phyloP scores from a whole-genome alignment of 1,140 invertebrate species.

The Bombus picipes region DNA sequence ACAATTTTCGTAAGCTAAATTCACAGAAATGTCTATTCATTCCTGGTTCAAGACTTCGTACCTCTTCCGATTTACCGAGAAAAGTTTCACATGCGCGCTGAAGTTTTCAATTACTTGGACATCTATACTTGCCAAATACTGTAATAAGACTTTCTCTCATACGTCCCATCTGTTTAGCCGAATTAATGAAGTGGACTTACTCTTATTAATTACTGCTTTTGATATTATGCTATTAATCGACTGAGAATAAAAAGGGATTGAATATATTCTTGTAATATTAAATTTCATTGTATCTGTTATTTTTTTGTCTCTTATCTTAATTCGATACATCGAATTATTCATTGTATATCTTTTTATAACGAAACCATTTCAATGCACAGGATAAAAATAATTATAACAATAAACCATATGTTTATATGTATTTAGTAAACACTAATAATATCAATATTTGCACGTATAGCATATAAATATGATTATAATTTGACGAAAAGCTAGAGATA shows the following conservation, averaged over 20 bases:
- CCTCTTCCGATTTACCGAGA: conserved; percentile 58
- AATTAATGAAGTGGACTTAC: conserved; percentile 43
- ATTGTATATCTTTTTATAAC: neutral
- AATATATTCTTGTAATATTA: neutral
- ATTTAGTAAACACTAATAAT: no score
- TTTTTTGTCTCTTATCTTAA: neutral
- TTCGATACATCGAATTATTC: neutral
- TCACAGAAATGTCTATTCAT: conserved; percentile 63
- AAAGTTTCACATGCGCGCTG: conserved; percentile 64
- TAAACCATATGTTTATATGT: neutral
- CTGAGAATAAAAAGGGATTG: neutral
- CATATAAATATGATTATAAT: neutral
- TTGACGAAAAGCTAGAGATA: neutral
- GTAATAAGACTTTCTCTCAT: conserved; percentile 47
- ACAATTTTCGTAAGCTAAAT: conserved; percentile 55
- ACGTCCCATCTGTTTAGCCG: conserved; percentile 29
- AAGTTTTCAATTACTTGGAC: conserved; percentile 69
- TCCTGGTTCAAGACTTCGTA: conserved; percentile 56
- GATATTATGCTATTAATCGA: neutral
- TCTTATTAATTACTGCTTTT: conserved; percentile 13
- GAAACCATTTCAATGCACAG: neutral
- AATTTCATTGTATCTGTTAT: no score
- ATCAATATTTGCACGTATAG: neutral
- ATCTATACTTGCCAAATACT: conserved; percentile 54
- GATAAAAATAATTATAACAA: neutral